Evolutionary conservation across 2,888 invertebrate genomes (phyloP).

Genomic region (Nycteola revayana): DNA sequence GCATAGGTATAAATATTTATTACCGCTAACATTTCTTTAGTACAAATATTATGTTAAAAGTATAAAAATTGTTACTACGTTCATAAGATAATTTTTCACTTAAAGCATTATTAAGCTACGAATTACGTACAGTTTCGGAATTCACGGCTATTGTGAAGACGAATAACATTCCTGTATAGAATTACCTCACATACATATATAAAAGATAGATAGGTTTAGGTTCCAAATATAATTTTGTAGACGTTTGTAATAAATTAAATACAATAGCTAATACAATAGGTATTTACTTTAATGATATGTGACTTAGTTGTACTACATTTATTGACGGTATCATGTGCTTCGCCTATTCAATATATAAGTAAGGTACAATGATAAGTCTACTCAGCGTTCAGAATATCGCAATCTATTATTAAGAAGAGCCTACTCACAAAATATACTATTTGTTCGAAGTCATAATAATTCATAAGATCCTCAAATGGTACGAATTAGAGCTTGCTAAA

Average conservation of each 20-base stretch:
- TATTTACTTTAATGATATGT: conserved; percentile 17
- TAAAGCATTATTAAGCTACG: conserved; percentile 77
- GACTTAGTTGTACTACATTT: conserved; percentile 20
- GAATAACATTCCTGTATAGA: conserved; percentile 24
- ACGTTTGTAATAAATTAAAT: conserved; percentile 3
- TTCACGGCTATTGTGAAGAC: conserved; percentile 32
- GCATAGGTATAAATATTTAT: conserved; percentile 55
- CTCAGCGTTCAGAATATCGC: conserved; percentile 51
- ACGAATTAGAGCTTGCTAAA: conserved; percentile 71
- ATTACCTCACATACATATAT: conserved; percentile 12
- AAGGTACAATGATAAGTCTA: conserved; percentile 49
- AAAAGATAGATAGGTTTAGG: conserved; percentile 6
- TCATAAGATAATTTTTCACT: conserved; percentile 77
- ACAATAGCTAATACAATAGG: conserved; percentile 1
- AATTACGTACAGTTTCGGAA: conserved; percentile 38
- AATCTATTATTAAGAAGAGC: conserved; percentile 61
- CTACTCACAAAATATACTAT: conserved; percentile 75
- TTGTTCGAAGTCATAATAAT: conserved; percentile 79
- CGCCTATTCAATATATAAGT: conserved; percentile 31
- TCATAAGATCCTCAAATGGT: conserved; percentile 78
- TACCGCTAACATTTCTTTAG: conserved; percentile 56
- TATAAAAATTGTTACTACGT: conserved; percentile 69
- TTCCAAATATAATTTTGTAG: conserved; percentile 20
- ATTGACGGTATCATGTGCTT: conserved; percentile 27
- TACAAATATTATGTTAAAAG: conserved; percentile 66